A percentile compares a stretch with the other conserved stretches of the same genome.
phyloP scores from a whole-genome alignment of 2,797 vertebrate species.

The Mus minutoides region DNA sequence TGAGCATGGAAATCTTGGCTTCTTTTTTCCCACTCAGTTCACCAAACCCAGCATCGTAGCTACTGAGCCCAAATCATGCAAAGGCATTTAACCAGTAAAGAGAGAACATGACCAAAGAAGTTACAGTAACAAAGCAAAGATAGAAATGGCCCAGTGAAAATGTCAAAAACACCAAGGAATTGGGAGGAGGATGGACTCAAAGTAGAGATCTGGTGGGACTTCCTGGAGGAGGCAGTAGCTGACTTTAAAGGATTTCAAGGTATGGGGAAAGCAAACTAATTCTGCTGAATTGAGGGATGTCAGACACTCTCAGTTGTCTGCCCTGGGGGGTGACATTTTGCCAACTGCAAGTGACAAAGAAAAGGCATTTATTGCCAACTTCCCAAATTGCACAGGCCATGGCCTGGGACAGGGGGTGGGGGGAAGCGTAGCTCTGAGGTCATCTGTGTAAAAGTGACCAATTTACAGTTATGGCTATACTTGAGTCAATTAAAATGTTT shows the following conservation, averaged over 20 bases:
- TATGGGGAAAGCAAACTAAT: not conserved
- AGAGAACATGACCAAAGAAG: not conserved
- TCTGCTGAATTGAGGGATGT: not conserved
- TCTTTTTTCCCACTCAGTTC: not conserved
- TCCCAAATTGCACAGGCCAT: constrained; percentile 50
- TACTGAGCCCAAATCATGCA: not conserved
- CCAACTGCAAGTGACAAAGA: constrained; percentile 63
- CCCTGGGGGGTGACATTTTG: not conserved
- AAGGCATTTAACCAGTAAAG: not conserved
- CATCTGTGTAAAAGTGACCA: constrained; percentile 81
- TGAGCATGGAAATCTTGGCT: not conserved
- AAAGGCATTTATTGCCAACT: constrained; percentile 70
- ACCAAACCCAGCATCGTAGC: not conserved
- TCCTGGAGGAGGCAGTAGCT: constrained; percentile 11
- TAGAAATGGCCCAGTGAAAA: not conserved
- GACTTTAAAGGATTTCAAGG: not conserved
- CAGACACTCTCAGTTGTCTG: not conserved
- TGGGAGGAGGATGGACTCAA: not conserved
- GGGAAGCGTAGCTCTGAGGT: constrained; percentile 75
- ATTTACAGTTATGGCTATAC: constrained; percentile 88
- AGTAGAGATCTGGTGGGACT: not conserved
- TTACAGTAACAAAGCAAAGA: not conserved
- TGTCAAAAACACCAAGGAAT: not conserved
- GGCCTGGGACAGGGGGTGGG: not conserved
- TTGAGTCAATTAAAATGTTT: constrained; percentile 92